These are phyloP conservation scores for Ceratosolen solmsi DNA, from an alignment of 1,140 invertebrate genomes.

Conservation along the genomic window DNA sequence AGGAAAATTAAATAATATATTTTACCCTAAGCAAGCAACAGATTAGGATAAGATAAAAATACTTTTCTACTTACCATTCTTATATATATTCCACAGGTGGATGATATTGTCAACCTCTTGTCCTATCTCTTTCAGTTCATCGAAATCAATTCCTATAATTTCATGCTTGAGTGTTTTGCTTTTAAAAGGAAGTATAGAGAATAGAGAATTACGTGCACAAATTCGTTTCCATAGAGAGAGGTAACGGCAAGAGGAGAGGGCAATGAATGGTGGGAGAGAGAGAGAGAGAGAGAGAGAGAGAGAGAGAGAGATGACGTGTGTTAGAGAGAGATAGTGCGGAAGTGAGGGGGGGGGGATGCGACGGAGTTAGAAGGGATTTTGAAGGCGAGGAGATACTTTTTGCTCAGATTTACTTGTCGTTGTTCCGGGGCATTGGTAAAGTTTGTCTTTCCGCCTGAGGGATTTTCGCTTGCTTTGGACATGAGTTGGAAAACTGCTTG, in stretches of 20 bases:
- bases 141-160: slow-evolving; percentile 26
- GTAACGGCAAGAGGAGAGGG: no score
- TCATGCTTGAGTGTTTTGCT: slow-evolving; percentile 7
- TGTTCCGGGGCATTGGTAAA: slow-evolving; percentile 27
- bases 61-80: no score
- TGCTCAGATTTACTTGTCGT: slow-evolving; percentile 3
- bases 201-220: no score
- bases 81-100: no score
- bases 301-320: no score
- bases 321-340: no score
- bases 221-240: not conserved
- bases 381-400: slow-evolving; percentile 28
- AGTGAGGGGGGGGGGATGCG: not conserved
- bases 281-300: no score
- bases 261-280: no score
- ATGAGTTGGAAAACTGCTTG: slow-evolving; percentile 12
- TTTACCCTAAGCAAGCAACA: no score
- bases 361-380: not conserved
- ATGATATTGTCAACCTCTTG: slow-evolving; percentile 15
- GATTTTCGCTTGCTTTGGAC: slow-evolving; percentile 39
- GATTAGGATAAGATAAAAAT: no score
- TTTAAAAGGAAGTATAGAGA: not conserved
- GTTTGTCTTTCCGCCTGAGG: slow-evolving; percentile 40
- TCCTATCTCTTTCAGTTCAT: slow-evolving; percentile 41
- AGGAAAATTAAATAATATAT: no score